Conservation (phyloP, 2,113 vertebrate genomes). For the Prochilodus magdalenae region DNA sequence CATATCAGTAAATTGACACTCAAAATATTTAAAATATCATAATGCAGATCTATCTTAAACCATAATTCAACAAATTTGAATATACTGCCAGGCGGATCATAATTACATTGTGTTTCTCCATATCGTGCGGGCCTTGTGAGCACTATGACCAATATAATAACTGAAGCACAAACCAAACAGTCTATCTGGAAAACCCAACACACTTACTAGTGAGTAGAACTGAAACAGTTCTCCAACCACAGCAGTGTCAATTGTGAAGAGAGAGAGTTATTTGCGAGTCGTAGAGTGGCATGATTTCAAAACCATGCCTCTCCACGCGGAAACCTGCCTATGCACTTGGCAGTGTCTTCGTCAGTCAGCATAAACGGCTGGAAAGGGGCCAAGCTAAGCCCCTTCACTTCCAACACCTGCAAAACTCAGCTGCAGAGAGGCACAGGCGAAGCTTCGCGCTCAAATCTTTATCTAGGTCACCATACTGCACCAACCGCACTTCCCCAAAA, state of each 20-base stretch:
- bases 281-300: conserved; percentile 16
- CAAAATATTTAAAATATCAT: no score
- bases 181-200: background rate
- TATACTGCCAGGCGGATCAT: no score
- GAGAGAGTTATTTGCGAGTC: conserved; percentile 23
- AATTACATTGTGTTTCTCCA: no score
- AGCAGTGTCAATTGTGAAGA: conserved; percentile 13
- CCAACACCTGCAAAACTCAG: conserved; percentile 67
- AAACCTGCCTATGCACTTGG: conserved; percentile 28
- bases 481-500: conserved; percentile 51
- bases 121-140: background rate
- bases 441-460: conserved; percentile 57
- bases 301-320: background rate
- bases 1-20: no score
- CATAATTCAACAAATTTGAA: no score
- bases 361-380: conserved; percentile 42
- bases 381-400: conserved; percentile 57
- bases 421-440: conserved; percentile 65
- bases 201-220: conserved; percentile 11
- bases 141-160: background rate
- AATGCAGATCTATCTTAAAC: no score
- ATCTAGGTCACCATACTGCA: conserved; percentile 60
- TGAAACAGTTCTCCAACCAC: conserved; percentile 20
- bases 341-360: conserved; percentile 40
- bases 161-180: background rate